Conservation (phyloP, 2,113 vertebrate genomes). For the Phaethornis superciliosus region DNA sequence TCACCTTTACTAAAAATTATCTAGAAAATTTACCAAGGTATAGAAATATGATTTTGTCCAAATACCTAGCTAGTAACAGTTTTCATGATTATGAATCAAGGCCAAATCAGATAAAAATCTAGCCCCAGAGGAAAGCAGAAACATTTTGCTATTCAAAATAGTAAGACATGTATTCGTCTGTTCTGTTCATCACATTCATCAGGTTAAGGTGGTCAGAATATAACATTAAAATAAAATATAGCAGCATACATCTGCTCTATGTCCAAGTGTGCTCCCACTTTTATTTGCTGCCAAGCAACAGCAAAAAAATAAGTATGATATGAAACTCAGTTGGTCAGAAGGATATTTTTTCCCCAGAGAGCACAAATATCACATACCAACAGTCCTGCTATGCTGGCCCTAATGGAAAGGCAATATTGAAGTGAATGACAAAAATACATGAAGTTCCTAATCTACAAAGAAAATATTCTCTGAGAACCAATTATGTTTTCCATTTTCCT, state of each 20-base stretch:
- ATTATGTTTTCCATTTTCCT: background rate
- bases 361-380: background rate
- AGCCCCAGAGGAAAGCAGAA: background rate
- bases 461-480: background rate
- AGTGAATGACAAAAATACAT: background rate
- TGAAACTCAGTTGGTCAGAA: background rate
- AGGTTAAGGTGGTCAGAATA: background rate
- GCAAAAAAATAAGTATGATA: background rate
- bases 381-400: background rate
- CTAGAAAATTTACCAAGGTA: background rate
- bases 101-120: slow-evolving; percentile 6
- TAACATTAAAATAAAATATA: slow-evolving; percentile 12
- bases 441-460: background rate
- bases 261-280: background rate
- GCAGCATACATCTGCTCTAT: background rate
- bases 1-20: background rate
- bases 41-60: background rate
- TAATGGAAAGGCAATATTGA: background rate
- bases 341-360: background rate
- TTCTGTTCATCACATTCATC: slow-evolving; percentile 4
- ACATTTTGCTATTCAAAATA: background rate
- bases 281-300: background rate
- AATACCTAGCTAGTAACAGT: background rate
- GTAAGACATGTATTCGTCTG: background rate
- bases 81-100: background rate